These are phyloP conservation scores for Cottus gobio DNA, from an alignment of 2,113 vertebrate genomes.

Conservation along the genomic window DNA sequence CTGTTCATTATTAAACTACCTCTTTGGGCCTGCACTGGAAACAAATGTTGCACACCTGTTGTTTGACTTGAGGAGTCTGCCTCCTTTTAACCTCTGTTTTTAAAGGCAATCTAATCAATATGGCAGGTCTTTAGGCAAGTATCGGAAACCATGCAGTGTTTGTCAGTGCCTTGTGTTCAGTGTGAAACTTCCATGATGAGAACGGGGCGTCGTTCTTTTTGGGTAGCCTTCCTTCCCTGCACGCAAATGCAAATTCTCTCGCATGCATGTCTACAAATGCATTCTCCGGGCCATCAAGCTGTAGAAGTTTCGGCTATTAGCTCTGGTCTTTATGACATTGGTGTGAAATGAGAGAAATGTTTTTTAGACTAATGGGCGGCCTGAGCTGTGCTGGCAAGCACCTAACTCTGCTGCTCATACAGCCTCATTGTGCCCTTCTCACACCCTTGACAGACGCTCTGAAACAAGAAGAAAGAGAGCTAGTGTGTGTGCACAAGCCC, in stretches of 20 bases:
- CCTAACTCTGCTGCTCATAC: constrained; percentile 46
- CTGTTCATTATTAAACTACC: constrained; percentile 20
- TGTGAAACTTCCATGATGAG: not conserved
- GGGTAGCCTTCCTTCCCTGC: not conserved
- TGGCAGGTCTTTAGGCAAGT: not conserved
- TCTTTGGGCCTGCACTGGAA: constrained; percentile 3
- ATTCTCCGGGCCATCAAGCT: constrained; percentile 24
- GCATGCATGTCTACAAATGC: not conserved
- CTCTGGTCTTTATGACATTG: constrained; percentile 42
- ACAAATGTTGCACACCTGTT: constrained; percentile 10
- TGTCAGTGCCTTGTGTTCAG: not conserved
- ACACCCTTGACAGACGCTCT: constrained; percentile 59
- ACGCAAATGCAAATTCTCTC: constrained; percentile 15
- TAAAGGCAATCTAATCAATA: not conserved
- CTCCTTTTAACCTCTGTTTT: not conserved
- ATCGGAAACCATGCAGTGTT: not conserved
- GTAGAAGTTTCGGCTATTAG: constrained; percentile 44
- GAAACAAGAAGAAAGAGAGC: constrained; percentile 48
- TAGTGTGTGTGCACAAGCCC: constrained; percentile 35
- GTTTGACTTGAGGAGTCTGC: not conserved
- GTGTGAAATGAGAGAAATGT: constrained; percentile 50
- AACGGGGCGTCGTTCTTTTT: not conserved
- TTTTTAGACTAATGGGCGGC: constrained; percentile 61
- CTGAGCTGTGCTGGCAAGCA: constrained; percentile 49
- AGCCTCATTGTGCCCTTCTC: constrained; percentile 62